Conservation (phyloP, 2,888 invertebrate species). For the Adineta ricciae region DNA sequence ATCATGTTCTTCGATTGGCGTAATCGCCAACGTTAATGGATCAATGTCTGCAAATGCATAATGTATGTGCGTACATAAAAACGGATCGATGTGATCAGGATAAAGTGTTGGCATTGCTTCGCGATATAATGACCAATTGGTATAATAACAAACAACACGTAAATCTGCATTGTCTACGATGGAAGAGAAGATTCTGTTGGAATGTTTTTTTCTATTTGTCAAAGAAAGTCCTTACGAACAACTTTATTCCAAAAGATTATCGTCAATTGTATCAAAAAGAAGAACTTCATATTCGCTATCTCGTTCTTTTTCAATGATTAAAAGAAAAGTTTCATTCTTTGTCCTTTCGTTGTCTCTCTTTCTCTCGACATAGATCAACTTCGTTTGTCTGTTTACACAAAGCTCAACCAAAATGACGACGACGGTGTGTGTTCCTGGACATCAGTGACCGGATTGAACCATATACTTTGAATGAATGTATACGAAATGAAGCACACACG, state of each 20-base stretch:
- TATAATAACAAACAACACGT: conserved; percentile 74
- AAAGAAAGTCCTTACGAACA: background rate
- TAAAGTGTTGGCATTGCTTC: conserved; percentile 62
- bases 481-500: background rate
- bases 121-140: conserved; percentile 95
- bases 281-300: background rate
- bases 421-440: background rate
- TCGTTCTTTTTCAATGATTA: background rate
- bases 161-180: no score
- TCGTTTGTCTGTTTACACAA: background rate
- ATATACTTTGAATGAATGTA: background rate
- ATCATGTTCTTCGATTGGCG: conserved; percentile 33
- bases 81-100: conserved; percentile 85
- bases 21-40: conserved; percentile 26
- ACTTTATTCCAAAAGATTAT: background rate
- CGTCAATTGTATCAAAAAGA: background rate
- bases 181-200: no score
- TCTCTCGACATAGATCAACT: background rate
- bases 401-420: background rate
- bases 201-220: no score
- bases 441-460: background rate
- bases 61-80: conserved; percentile 87
- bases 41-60: conserved; percentile 95
- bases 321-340: background rate
- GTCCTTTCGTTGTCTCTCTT: background rate